Evolutionary conservation across 2,888 invertebrate species (phyloP).

Genomic region (Drosophila pseudotalamancana): DNA sequence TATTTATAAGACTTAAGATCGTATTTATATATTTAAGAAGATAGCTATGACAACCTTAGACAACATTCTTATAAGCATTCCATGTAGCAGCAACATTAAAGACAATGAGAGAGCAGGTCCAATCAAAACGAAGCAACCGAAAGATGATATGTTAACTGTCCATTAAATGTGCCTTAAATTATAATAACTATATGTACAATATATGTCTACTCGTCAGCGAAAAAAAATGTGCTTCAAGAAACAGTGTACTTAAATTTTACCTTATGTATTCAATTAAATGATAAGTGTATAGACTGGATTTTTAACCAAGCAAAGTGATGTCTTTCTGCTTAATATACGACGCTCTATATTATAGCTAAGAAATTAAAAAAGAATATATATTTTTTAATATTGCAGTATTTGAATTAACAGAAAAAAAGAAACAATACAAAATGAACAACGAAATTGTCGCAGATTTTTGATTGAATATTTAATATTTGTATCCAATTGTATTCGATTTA

Average conservation of each 20-base stretch:
- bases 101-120: conserved; percentile 76
- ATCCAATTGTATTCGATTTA: conserved; percentile 21
- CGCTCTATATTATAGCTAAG: conserved; percentile 67
- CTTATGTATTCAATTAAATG: conserved; percentile 53
- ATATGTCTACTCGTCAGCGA: conserved; percentile 26
- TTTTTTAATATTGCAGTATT: conserved; percentile 61
- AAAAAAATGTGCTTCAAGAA: conserved; percentile 49
- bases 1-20: conserved; percentile 66
- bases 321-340: conserved; percentile 72
- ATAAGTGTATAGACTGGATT: conserved; percentile 76
- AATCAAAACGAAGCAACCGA: conserved; percentile 55
- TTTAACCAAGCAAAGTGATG: conserved; percentile 66
- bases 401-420: conserved; percentile 44
- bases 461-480: conserved; percentile 17
- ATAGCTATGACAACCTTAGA: conserved; percentile 70
- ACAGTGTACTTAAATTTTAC: conserved; percentile 59
- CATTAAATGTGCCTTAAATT: conserved; percentile 76
- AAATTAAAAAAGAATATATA: conserved; percentile 36
- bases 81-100: conserved; percentile 44
- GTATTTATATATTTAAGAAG: conserved; percentile 59
- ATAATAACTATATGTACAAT: conserved; percentile 45
- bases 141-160: conserved; percentile 59
- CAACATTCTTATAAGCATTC: conserved; percentile 69
- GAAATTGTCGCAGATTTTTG: conserved; percentile 51
- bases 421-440: conserved; percentile 52